Evolutionary conservation across 2,888 invertebrate genomes (phyloP).

Genomic region (Ophonus ardosiacus): DNA sequence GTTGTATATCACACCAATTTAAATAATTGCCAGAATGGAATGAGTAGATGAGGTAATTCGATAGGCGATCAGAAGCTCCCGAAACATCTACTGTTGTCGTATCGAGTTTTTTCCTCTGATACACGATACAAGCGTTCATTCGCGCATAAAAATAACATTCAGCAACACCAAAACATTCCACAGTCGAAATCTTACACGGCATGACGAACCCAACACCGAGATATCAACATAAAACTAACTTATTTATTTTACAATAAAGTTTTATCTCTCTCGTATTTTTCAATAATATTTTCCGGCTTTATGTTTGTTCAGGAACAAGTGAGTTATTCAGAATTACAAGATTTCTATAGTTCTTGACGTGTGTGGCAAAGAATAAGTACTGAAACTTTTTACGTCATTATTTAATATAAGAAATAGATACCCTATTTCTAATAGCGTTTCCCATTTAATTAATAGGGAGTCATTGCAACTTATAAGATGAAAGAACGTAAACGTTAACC

Average conservation of each 20-base stretch:
- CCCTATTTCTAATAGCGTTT: too few species aligned
- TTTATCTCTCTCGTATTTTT: constrained; percentile 7
- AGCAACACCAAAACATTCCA: constrained; percentile 5
- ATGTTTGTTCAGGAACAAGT: neutral
- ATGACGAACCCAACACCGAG: neutral
- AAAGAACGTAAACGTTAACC: too few species aligned
- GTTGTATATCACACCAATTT: constrained; percentile 61
- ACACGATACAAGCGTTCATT: constrained; percentile 25
- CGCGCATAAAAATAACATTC: constrained; percentile 41
- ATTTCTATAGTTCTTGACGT: neutral
- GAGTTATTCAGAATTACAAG: neutral
- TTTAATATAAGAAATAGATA: too few species aligned
- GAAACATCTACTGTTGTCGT: constrained; percentile 38
- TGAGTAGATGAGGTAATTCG: constrained; percentile 28
- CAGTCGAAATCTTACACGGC: neutral
- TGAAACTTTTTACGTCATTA: neutral
- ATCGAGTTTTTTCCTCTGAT: constrained; percentile 2
- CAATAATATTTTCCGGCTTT: constrained; percentile 1
- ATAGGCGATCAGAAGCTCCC: constrained; percentile 17
- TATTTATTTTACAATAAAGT: constrained; percentile 27
- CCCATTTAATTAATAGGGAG: too few species aligned
- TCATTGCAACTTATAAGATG: too few species aligned
- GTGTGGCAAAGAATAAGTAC: neutral
- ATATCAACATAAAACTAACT: neutral
- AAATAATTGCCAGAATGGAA: constrained; percentile 58